Percentiles rank a stretch among this genome's conserved stretches.
These are phyloP conservation scores for Enteromius afrohamiltoni DNA, from an alignment of 2,797 vertebrate genomes.

Conservation along the genomic window DNA sequence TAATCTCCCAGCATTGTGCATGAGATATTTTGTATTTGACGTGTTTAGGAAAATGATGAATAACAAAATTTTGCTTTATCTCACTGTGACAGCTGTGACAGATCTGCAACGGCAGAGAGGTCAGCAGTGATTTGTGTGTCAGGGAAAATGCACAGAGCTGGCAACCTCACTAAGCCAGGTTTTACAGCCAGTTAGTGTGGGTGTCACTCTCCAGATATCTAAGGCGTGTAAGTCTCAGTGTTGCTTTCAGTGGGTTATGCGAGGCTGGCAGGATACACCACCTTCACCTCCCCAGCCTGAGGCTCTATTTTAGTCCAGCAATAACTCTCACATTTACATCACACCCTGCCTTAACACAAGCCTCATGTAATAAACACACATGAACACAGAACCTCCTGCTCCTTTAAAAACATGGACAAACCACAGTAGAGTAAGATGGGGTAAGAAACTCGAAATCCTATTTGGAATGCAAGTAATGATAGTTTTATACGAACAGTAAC, in stretches of 20 bases:
- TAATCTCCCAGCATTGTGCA: background rate
- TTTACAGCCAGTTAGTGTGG: background rate
- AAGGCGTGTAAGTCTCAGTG: background rate
- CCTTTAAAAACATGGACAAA: background rate
- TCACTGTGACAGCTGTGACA: constrained; percentile 17
- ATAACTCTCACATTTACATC: background rate
- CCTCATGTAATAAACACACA: background rate
- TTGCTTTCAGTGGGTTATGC: constrained; percentile 10
- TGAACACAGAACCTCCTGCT: background rate
- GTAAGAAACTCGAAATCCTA: background rate
- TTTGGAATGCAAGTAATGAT: background rate
- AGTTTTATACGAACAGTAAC: background rate
- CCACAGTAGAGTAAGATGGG: background rate
- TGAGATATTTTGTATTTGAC: background rate
- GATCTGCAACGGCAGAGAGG: constrained; percentile 9
- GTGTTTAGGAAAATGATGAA: background rate
- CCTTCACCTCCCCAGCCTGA: constrained; percentile 3
- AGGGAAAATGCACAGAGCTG: constrained; percentile 6
- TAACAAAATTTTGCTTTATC: background rate
- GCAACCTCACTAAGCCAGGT: constrained; percentile 21
- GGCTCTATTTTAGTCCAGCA: constrained; percentile 19
- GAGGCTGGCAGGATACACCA: constrained; percentile 19
- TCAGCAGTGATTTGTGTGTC: constrained; percentile 29
- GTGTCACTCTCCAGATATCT: constrained; percentile 21
- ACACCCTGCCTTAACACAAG: background rate